Percentiles rank a stretch among this genome's conserved stretches.
Evolutionary conservation across 2,113 vertebrate genomes (phyloP).

Genomic region (Protomyctophum bolini): DNA sequence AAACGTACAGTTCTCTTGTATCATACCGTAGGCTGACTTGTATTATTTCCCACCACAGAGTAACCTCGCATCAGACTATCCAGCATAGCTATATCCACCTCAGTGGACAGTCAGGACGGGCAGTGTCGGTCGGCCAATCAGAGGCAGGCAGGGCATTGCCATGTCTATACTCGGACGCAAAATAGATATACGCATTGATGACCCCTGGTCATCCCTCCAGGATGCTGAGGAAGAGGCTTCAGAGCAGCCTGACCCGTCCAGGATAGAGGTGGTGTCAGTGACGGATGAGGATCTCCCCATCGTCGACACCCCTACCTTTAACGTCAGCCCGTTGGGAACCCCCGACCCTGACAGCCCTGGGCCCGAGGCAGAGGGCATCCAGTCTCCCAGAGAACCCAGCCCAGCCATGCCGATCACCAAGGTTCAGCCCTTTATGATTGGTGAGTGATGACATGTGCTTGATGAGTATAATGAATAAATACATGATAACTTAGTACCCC

Average conservation of each 20-base stretch:
- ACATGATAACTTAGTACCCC: no score
- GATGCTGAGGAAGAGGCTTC: slow-evolving; percentile 12
- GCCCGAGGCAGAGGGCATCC: slow-evolving; percentile 27
- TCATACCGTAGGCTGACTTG: no score
- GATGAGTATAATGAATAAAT: no score
- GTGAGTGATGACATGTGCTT: slow-evolving; percentile 39
- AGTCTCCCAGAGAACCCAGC: slow-evolving; percentile 31
- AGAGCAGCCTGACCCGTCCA: slow-evolving; percentile 35
- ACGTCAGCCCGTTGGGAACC: slow-evolving; percentile 62
- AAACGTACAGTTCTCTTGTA: no score
- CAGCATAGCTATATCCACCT: no score
- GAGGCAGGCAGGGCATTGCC: neutral
- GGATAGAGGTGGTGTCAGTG: slow-evolving; percentile 73
- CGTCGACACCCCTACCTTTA: slow-evolving; percentile 63
- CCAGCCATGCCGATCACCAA: slow-evolving; percentile 74
- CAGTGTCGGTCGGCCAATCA: neutral
- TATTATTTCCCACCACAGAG: no score
- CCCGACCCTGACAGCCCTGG: slow-evolving; percentile 15
- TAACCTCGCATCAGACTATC: no score
- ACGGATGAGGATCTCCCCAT: slow-evolving; percentile 74
- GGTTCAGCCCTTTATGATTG: slow-evolving; percentile 76
- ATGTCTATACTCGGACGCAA: neutral
- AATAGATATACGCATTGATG: no score
- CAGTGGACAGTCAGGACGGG: no score
- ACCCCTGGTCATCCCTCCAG: slow-evolving; percentile 13